Conservation (phyloP, 2,888 invertebrate genomes). For the Andricus curvator region DNA sequence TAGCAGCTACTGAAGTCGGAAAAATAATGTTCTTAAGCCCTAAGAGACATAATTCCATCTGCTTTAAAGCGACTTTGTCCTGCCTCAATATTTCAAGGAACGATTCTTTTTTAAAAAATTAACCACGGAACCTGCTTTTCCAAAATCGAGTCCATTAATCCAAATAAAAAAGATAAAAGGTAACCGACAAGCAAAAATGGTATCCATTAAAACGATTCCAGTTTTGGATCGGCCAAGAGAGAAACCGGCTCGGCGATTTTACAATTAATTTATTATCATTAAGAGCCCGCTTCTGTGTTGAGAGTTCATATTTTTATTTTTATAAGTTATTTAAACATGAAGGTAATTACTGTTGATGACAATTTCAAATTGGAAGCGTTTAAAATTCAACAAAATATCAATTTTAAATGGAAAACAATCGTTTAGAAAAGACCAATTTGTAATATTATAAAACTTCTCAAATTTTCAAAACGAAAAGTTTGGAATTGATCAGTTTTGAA, state of each 20-base stretch:
- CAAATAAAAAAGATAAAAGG: neutral
- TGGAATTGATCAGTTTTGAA: too few relatives aligned
- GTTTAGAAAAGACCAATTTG: too few relatives aligned
- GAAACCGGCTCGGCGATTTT: constrained; percentile 7
- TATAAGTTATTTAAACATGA: neutral
- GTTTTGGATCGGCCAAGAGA: neutral
- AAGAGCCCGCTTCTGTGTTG: neutral
- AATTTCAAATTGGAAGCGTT: too few relatives aligned
- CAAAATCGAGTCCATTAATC: neutral
- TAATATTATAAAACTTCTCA: too few relatives aligned
- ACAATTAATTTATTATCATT: constrained; percentile 5
- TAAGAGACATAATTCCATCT: neutral
- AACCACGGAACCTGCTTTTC: neutral
- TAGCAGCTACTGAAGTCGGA: constrained; percentile 4
- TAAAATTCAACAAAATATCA: too few relatives aligned
- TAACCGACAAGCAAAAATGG: neutral
- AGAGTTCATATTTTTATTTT: neutral
- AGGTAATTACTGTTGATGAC: neutral
- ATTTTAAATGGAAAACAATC: too few relatives aligned
- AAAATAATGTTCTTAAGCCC: neutral
- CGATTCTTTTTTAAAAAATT: neutral
- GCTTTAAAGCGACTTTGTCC: neutral
- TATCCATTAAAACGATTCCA: neutral
- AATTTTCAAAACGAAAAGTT: too few relatives aligned
- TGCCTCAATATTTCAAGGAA: neutral